Base-by-base conservation (phyloP, 1,140 invertebrate genomes). In the Saccostrea glomerata region DNA sequence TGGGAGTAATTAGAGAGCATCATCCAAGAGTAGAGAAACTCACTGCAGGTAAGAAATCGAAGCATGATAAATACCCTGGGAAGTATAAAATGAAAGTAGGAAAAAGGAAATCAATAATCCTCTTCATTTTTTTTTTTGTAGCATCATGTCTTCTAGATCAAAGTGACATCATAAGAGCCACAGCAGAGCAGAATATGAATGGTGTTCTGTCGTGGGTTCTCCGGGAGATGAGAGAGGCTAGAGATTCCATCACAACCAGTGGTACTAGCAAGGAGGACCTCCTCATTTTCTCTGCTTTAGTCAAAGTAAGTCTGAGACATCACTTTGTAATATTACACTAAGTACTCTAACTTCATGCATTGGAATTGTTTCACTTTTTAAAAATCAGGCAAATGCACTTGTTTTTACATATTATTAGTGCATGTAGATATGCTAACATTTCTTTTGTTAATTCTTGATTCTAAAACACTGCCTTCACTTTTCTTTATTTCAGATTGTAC, bases 401-500 rank as follows among this genome's bases (percentile, higher is more conserved):
- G 47, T 47, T 47, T 47, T 47, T 1, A 47, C 47, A 47, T 47
- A 6, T 47, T 47, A 3, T 47, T 47, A 47, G 47, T 47, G 9
- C 47, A 47, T 47, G 5, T 47, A 47, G 47, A 47, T 47, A 47
- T 47, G 9, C 9, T 47, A 9, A 47, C 47, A 47, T 47, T 47
- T 3, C 30, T 36, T 36, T 47, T 47, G 47, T 47, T 47, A 7
- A 7, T 2, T 47, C 47, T 47, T 9, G 6, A 47, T 47, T 7
- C 47, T 47, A 47, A 6, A 47, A 47, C 47, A 47, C 47, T 47
- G 47, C 9, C 9, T 47, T 47, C 5, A 9, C 0, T 66, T 77
- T 25, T 77, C 83, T 73, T 30, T 77, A 30, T 88, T 90, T 66
- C 85, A 92, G 92, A 89, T 93, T 36, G 70, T 88, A 77, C 60